These are phyloP conservation scores for Mohoua ochrocephala DNA, from an alignment of 2,113 vertebrate genomes.

Conservation along the genomic window DNA sequence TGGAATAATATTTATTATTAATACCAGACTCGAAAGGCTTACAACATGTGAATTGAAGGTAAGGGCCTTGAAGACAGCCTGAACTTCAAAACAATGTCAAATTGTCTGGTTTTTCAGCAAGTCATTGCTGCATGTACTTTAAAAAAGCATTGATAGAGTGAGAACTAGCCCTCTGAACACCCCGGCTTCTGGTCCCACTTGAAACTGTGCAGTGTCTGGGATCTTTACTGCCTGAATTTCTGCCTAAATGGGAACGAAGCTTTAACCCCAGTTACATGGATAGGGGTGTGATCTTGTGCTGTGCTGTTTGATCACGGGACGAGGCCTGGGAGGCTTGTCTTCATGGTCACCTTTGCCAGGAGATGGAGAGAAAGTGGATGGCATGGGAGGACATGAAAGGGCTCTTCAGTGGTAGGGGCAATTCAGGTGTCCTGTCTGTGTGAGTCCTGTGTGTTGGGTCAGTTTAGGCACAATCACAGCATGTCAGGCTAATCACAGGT, in stretches of 20 bases:
- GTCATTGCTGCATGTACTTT: not conserved
- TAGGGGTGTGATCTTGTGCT: not conserved
- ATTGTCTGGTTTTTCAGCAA: constrained; percentile 50
- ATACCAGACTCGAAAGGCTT: constrained; percentile 77
- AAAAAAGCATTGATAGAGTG: constrained; percentile 24
- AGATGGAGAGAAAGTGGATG: not conserved
- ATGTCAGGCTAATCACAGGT: not conserved
- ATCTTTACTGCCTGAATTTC: not conserved
- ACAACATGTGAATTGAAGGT: constrained; percentile 66
- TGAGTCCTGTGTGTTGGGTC: not conserved
- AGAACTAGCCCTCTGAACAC: constrained; percentile 10
- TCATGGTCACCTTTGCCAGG: not conserved
- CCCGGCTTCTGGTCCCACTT: not conserved
- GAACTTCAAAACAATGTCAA: constrained; percentile 61
- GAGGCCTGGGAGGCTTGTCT: not conserved
- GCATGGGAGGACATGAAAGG: not conserved
- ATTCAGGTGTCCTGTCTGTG: not conserved
- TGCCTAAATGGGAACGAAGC: not conserved
- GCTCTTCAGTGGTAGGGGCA: not conserved
- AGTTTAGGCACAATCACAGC: not conserved
- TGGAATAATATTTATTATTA: constrained; percentile 85
- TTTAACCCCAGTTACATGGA: not conserved
- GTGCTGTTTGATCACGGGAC: not conserved
- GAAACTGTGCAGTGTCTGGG: not conserved
- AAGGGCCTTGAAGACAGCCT: constrained; percentile 65